phyloP scores from a whole-genome alignment of 2,113 vertebrate species.

The Damaliscus lunatus region DNA sequence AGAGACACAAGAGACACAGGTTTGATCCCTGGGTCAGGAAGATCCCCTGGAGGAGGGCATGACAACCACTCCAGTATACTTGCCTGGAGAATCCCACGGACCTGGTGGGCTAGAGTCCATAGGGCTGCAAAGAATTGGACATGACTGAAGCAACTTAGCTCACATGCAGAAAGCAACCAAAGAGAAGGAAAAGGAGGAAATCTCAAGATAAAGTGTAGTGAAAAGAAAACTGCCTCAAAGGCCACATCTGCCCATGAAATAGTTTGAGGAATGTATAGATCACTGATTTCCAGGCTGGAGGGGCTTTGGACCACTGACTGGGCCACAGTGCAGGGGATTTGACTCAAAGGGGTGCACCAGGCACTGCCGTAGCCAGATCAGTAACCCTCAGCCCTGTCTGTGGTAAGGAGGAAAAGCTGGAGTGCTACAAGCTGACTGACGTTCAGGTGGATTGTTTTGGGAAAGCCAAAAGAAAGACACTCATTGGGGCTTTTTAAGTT shows the following conservation, averaged over 20 bases:
- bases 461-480: not conserved
- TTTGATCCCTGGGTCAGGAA: not conserved
- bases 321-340: not conserved
- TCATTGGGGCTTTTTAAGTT: not conserved
- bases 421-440: not conserved
- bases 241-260: not conserved
- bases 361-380: not conserved
- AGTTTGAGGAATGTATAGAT: not conserved
- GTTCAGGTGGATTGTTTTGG: not conserved
- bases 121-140: not conserved
- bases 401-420: not conserved
- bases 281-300: not conserved
- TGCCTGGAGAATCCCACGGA: not conserved
- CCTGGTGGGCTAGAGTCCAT: not conserved
- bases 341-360: rapidly evolving
- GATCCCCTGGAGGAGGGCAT: not conserved
- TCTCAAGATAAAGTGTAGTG: not conserved
- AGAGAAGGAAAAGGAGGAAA: not conserved
- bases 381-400: not conserved
- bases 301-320: no score
- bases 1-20: not conserved
- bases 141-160: not conserved
- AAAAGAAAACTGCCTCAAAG: not conserved
- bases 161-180: not conserved
- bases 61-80: not conserved